phyloP scores from a whole-genome alignment of 2,888 invertebrate genomes.

The Stictocephala bisonia region DNA sequence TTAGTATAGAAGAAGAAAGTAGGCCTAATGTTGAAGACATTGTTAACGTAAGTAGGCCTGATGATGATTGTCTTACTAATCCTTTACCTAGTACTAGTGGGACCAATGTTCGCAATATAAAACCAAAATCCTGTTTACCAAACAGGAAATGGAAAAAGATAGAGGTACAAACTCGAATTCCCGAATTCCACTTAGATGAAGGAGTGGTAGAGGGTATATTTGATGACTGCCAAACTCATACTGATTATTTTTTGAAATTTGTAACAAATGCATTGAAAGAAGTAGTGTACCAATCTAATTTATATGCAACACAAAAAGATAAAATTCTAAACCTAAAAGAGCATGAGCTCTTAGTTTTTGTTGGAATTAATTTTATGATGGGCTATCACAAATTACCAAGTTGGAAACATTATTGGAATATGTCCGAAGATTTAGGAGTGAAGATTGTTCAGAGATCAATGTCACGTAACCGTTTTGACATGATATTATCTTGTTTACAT shows the following conservation, averaged over 20 bases:
- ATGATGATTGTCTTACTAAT: no score
- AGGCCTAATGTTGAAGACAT: no score
- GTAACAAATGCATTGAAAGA: neutral
- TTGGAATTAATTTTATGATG: conserved; percentile 26
- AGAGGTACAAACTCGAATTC: neutral
- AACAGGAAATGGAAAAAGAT: conserved; percentile 22
- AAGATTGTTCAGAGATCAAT: neutral
- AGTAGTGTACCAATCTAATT: neutral
- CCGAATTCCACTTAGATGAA: no score
- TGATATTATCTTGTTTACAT: conserved; percentile 4
- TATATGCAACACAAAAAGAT: conserved; percentile 5
- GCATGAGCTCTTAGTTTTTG: neutral
- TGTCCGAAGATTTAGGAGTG: neutral
- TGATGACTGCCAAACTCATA: neutral
- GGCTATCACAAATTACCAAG: conserved; percentile 7
- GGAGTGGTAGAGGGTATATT: neutral
- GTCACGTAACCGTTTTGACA: neutral
- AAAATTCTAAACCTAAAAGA: neutral
- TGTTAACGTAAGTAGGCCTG: no score
- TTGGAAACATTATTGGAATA: neutral
- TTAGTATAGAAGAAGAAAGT: no score
- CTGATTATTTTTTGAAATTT: conserved; percentile 5
- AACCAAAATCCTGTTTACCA: no score
- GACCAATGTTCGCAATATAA: no score
- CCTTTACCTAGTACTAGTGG: no score